phyloP scores from a whole-genome alignment of 2,797 vertebrate species.

The Aldrovandia affinis region DNA sequence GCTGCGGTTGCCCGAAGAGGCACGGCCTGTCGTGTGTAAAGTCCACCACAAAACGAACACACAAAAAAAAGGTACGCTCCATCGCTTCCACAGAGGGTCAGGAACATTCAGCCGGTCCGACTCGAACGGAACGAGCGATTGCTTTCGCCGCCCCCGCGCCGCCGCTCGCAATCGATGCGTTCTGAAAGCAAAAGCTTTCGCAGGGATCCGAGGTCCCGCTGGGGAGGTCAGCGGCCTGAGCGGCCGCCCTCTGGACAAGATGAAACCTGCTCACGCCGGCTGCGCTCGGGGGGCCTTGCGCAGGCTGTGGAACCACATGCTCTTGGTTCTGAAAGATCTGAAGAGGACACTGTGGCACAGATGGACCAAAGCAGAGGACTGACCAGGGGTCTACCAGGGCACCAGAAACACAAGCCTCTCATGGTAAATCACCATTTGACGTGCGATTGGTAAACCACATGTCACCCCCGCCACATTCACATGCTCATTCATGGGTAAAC shows the following conservation, averaged over 20 bases:
- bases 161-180: not conserved
- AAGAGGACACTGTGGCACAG: not conserved
- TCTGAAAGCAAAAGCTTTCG: not conserved
- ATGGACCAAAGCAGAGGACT: not conserved
- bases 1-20: slow-evolving; percentile 4
- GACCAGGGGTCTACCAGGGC: not conserved
- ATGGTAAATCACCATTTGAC: too few relatives aligned
- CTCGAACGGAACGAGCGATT: too few relatives aligned
- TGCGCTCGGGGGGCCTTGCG: too few relatives aligned
- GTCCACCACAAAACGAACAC: not conserved
- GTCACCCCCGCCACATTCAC: too few relatives aligned
- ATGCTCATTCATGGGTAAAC: too few relatives aligned
- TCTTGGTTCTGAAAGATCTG: too few relatives aligned
- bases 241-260: not conserved
- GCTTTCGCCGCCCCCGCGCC: not conserved
- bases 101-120: not conserved
- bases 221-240: not conserved
- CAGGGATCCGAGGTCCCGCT: not conserved
- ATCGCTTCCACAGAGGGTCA: not conserved
- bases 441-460: too few relatives aligned
- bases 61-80: not conserved
- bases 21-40: not conserved
- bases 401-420: not conserved
- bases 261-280: not conserved
- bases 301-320: too few relatives aligned